Base-by-base conservation (phyloP, 2,113 vertebrate species). In the Gopherus flavomarginatus region DNA sequence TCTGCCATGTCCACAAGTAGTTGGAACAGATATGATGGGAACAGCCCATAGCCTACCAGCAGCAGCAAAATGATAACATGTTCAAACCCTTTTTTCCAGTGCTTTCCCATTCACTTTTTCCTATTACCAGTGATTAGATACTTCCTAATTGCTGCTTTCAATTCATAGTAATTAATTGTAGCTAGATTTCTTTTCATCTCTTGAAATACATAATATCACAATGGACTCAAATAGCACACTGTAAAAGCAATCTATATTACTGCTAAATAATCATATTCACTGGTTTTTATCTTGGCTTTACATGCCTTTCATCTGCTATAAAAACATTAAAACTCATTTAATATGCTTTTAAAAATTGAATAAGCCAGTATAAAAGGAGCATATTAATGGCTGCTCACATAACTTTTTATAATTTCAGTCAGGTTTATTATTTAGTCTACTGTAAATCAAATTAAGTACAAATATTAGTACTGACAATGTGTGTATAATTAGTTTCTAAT, bases 81-180 rank as follows among this genome's bases (percentile, higher is more conserved):
- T 13, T 49, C 80, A 79, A 90, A 78, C 35, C 26, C 17, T 29
- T 88, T 90, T 49, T 75, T 27, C 53, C 77, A 11, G 35, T 88
- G 8, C 77, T 80, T 65, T 88, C 85, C 62, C 57, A 62, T 78
- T n/a, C 93, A 72, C 50, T 88, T 29, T 59, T 91, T 95, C 69
- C 85, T 53, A 62, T 94, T 93, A 93, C 85, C 52, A 90, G 90
- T 65, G 54, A 90, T 79, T 59, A 9, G 38, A 94, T 90, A 88
- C 59, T 87, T 98, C 97, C 96, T 98, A 98, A 98, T 97, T 98
- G 98, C 97, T 98, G 97, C 96, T 97, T 98, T 98, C 98, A 97
- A 97, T 98, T 98, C 97, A 93, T 81, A 95, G 96, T 97, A 98
- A 98, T 99, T 98, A 98, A 98, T 98, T 98, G 98, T 98, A 98